Evolutionary conservation across 2,797 vertebrate genomes (phyloP).

Genomic region (Dallia pectoralis): DNA sequence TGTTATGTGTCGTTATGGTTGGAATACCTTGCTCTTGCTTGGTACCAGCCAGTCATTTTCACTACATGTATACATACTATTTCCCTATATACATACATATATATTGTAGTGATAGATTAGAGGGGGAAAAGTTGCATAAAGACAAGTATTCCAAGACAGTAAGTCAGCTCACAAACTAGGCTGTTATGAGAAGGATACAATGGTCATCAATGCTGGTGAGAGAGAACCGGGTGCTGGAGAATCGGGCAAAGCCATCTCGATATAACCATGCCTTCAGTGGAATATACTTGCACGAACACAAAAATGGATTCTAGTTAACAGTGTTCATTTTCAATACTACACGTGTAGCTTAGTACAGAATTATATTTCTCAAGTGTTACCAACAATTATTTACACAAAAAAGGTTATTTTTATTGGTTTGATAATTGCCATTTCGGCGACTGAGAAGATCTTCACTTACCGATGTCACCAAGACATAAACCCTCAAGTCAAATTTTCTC

Average conservation of each 20-base stretch:
- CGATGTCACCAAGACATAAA: conserved; percentile 85
- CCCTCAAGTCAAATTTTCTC: conserved; percentile 87
- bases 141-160: background rate
- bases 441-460: conserved; percentile 63
- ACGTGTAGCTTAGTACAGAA: background rate
- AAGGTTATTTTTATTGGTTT: background rate
- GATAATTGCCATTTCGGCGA: background rate
- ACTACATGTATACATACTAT: no score
- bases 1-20: no score
- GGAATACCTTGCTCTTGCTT: no score
- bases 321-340: background rate
- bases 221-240: conserved; percentile 83
- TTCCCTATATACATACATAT: no score
- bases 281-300: conserved; percentile 69
- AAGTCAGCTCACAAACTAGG: background rate
- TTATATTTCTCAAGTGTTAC: background rate
- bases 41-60: no score
- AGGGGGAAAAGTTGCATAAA: background rate
- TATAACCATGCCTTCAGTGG: conserved; percentile 86
- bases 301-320: background rate
- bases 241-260: conserved; percentile 84
- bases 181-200: conserved; percentile 74
- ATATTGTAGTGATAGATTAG: no score
- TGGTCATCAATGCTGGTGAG: conserved; percentile 83
- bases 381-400: background rate